Conservation (phyloP, 2,888 invertebrate species). For the Epirrhoe tristata region DNA sequence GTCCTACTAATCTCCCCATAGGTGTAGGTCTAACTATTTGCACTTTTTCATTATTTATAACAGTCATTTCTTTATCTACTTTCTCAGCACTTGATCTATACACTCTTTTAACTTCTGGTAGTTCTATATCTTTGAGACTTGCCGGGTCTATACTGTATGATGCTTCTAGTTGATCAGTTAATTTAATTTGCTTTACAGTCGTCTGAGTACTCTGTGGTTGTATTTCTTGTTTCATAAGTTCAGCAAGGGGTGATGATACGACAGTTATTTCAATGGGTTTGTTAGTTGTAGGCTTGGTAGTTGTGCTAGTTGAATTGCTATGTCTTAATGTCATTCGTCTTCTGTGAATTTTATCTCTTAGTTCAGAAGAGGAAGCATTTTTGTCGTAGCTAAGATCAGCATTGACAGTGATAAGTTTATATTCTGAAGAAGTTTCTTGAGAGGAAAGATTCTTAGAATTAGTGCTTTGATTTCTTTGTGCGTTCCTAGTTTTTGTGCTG, state of each 20-base stretch:
- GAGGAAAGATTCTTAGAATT: conserved; percentile 42
- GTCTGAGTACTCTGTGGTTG: conserved; percentile 54
- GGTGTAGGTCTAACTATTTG: conserved; percentile 74
- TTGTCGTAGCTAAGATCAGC: conserved; percentile 65
- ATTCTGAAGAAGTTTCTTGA: conserved; percentile 54
- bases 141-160: conserved; percentile 52
- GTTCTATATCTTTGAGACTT: conserved; percentile 19
- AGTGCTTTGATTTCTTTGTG: conserved; percentile 44
- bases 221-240: conserved; percentile 68
- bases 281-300: conserved; percentile 42
- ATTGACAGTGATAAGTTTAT: conserved; percentile 62
- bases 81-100: conserved; percentile 77
- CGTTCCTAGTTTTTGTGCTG: conserved; percentile 49
- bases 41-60: conserved; percentile 73
- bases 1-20: conserved; percentile 63
- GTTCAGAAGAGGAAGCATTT: conserved; percentile 58
- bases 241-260: conserved; percentile 51
- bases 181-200: conserved; percentile 60
- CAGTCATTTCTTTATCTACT: conserved; percentile 62
- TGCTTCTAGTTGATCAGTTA: conserved; percentile 67
- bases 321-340: conserved; percentile 68
- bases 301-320: conserved; percentile 51
- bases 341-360: conserved; percentile 66
- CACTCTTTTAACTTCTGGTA: conserved; percentile 67
- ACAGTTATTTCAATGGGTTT: conserved; percentile 26